A percentile compares a stretch with the other conserved stretches of the same genome.
Conservation (phyloP, 2,888 invertebrate species). For the Campoplex nolae region DNA sequence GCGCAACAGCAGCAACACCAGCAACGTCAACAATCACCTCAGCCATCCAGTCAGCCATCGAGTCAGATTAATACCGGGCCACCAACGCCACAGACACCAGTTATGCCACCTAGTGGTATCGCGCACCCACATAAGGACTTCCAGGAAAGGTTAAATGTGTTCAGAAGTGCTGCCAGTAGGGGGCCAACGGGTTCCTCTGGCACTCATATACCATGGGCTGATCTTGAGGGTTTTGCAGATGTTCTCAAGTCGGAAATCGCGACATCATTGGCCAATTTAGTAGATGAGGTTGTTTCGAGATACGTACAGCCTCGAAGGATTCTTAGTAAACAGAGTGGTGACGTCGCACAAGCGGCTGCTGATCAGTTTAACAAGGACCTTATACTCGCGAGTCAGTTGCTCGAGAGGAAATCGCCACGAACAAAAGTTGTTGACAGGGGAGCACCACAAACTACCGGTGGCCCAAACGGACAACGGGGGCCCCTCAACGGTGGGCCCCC, state of each 20-base stretch:
- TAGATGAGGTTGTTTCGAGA: slow-evolving; percentile 94
- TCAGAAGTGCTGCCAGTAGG: slow-evolving; percentile 90
- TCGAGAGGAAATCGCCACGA: slow-evolving; percentile 94
- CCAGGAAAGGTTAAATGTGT: slow-evolving; percentile 91
- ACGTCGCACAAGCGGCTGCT: slow-evolving; percentile 91
- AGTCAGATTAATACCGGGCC: slow-evolving; percentile 80
- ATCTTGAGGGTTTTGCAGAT: slow-evolving; percentile 95
- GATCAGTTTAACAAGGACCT: slow-evolving; percentile 95
- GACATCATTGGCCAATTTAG: slow-evolving; percentile 92
- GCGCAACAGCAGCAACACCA: slow-evolving; percentile 85
- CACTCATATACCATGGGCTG: slow-evolving; percentile 89
- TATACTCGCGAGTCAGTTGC: slow-evolving; percentile 91
- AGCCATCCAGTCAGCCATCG: slow-evolving; percentile 82
- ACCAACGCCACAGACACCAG: slow-evolving; percentile 82
- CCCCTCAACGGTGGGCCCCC: slow-evolving; percentile 83
- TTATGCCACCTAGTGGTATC: slow-evolving; percentile 85
- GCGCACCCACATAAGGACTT: slow-evolving; percentile 87
- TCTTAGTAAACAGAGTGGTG: slow-evolving; percentile 91
- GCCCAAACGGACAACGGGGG: slow-evolving; percentile 84
- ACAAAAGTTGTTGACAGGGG: slow-evolving; percentile 90
- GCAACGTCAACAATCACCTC: slow-evolving; percentile 82
- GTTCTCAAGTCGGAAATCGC: slow-evolving; percentile 96
- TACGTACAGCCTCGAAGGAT: slow-evolving; percentile 93
- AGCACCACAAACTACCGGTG: slow-evolving; percentile 84
- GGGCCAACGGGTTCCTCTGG: slow-evolving; percentile 86